Base-by-base conservation (phyloP, 2,113 vertebrate genomes). In the Chauna torquata region DNA sequence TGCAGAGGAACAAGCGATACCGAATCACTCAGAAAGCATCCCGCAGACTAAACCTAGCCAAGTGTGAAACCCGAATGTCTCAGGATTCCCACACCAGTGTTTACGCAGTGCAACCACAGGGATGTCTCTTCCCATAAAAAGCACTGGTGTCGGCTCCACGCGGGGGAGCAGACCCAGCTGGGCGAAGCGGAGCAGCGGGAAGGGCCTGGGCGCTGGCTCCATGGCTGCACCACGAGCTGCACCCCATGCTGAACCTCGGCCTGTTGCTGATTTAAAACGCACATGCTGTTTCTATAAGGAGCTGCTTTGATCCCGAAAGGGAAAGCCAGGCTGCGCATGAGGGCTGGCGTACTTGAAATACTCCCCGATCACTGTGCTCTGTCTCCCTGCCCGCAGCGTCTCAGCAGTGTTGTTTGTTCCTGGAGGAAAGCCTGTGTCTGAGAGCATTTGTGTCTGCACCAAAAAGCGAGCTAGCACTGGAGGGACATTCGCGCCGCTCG, bases 401-500 rank as follows among this genome's bases (percentile, higher is more conserved):
- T 82, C 68, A 32, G 54, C 4, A 8, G 28, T 28, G 23, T 54
- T 62, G 0, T 70, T 84, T 78, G 36, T 84, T 74, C 42, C 64
- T 70, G 72, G 49, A 77, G 49, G n/a, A 58, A 72, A 72, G 28
- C 28, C 40, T n/a, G 12, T 23, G 12, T 62, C 81, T 69, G 45
- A 69, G 30, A 74, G 27, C 15, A 5, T 71, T 59, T 47, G 28
- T 9, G 1, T 78, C 64, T 47, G 40, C 66, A 54, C 66, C 36
- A 18, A 45, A 65, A 40, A 61, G 18, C 18, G 15, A 38, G 38
- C n/a, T 36, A 75, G 27, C 9, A 17, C 45, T 38, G 50, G 5
- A 8, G 38, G 25, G 19, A 27, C 12, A 64, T 0, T 2, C 38
- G 36, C 0, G 2, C 27, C 0, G 0, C 49, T 82, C 27, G 54